phyloP scores from a whole-genome alignment of 2,888 invertebrate species.

The Lucinisca nassula region DNA sequence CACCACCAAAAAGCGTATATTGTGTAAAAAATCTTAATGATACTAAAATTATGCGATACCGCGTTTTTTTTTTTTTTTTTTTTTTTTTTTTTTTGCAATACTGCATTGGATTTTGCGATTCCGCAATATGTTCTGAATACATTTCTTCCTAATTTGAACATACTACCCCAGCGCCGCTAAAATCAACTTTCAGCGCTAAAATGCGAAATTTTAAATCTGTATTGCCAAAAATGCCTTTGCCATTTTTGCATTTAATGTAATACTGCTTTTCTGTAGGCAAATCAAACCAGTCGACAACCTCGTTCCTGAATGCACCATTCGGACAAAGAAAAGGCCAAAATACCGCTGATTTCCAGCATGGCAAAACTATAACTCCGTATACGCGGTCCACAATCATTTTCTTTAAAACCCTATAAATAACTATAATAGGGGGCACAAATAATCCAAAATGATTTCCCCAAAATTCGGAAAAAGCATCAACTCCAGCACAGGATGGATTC shows the following conservation, averaged over 20 bases:
- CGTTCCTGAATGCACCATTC: conserved; percentile 4
- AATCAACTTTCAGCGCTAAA: conserved; percentile 42
- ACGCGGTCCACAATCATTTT: conserved; percentile 23
- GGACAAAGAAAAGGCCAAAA: conserved; percentile 42
- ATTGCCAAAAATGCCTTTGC: conserved; percentile 22
- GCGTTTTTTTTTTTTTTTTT: no score
- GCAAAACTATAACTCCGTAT: conserved; percentile 28
- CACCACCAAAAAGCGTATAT: no score
- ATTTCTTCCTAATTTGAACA: no score
- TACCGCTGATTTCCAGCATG: conserved; percentile 35
- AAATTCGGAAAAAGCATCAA: conserved; percentile 42
- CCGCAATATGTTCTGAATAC: no score
- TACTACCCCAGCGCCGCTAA: not conserved
- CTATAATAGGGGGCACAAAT: conserved; percentile 39
- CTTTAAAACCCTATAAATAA: not conserved
- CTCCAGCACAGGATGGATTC: conserved; percentile 35
- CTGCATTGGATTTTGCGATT: no score
- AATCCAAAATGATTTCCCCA: conserved; percentile 35
- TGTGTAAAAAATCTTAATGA: no score
- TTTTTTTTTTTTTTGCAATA: no score
- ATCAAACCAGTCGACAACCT: not conserved
- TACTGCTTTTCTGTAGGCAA: conserved; percentile 20
- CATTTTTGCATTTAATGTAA: not conserved
- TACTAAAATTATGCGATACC: no score
- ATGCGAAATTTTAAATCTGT: conserved; percentile 22